A percentile compares a stretch with the other conserved stretches of the same genome.
Evolutionary conservation across 2,113 vertebrate species (phyloP).

Genomic region (Ondatra zibethicus): DNA sequence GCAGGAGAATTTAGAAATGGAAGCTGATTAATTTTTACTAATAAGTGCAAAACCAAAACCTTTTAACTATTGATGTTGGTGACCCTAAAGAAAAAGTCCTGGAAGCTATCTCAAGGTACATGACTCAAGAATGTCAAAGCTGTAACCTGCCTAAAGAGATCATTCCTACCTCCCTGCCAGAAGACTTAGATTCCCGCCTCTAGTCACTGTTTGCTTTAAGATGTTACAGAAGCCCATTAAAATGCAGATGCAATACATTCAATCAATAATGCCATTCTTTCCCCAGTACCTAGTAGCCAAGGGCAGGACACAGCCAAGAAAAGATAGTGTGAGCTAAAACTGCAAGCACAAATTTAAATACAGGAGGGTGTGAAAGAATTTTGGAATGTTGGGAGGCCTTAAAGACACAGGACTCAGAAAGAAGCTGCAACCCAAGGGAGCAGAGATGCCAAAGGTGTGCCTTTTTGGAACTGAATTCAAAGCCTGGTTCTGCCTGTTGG

Average conservation of each 20-base stretch:
- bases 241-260: not conserved
- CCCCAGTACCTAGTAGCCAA: not conserved
- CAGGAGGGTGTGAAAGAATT: not conserved
- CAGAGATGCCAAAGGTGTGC: not conserved
- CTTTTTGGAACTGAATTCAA: not conserved
- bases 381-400: not conserved
- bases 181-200: not conserved
- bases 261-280: not conserved
- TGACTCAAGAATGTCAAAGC: not conserved
- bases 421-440: not conserved
- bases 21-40: not conserved
- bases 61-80: not conserved
- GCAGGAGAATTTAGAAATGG: not conserved
- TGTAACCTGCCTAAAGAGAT: not conserved
- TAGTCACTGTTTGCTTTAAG: not conserved
- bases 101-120: not conserved
- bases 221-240: not conserved
- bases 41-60: not conserved
- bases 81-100: not conserved
- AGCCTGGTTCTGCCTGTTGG: not conserved
- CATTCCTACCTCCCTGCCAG: not conserved
- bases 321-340: not conserved
- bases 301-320: not conserved
- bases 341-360: not conserved
- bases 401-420: not conserved